Percentiles rank a stretch among this genome's conserved stretches.
Conservation (phyloP, 2,888 invertebrate species). For the Zele albiditarsus region DNA sequence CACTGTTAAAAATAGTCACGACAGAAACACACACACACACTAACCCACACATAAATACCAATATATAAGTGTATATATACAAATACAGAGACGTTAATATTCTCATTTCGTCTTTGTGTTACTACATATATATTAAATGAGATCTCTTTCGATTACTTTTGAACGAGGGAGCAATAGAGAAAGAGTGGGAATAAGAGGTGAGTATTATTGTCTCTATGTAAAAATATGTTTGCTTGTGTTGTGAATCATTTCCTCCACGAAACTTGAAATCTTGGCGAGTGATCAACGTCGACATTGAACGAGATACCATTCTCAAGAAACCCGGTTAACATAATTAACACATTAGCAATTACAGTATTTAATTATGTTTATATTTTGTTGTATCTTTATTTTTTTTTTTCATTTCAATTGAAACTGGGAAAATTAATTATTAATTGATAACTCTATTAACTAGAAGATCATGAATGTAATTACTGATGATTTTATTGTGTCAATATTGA, state of each 20-base stretch:
- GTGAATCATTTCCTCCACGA: slow-evolving; percentile 2
- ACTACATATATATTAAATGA: neutral
- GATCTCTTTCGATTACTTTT: neutral
- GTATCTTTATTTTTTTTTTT: neutral
- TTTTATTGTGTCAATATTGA: too few species aligned
- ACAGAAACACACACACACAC: slow-evolving; percentile 27
- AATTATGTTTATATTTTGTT: neutral
- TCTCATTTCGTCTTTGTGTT: neutral
- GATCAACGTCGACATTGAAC: slow-evolving; percentile 35
- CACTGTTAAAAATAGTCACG: slow-evolving; percentile 19
- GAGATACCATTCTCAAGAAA: neutral
- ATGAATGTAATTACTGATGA: too few species aligned
- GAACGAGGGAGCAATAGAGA: neutral
- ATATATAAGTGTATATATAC: slow-evolving; percentile 21
- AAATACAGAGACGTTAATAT: neutral
- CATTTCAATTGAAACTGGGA: neutral
- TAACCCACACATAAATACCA: slow-evolving; percentile 13
- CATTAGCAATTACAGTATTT: neutral
- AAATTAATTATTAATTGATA: too few species aligned
- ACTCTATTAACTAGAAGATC: too few species aligned
- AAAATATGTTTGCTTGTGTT: slow-evolving; percentile 1
- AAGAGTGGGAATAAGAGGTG: neutral
- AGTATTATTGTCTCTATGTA: slow-evolving; percentile 26
- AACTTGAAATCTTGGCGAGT: slow-evolving; percentile 31
- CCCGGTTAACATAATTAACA: neutral